These are phyloP conservation scores for Lepisosteus oculatus DNA, from an alignment of 2,113 vertebrate species.

Conservation along the genomic window DNA sequence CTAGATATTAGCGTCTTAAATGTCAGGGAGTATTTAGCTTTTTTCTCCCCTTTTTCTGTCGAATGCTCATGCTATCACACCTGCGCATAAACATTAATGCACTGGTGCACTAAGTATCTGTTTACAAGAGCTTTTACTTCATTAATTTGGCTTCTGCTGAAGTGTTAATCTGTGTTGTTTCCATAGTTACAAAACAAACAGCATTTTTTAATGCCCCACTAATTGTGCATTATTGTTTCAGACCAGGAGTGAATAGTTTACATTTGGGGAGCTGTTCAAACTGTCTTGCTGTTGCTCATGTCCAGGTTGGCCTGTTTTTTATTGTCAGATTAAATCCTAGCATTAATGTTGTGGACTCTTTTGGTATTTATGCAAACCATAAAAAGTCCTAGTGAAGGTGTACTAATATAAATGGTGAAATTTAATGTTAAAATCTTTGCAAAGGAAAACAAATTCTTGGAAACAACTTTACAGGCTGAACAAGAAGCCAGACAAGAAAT, in stretches of 20 bases:
- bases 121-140: conserved; percentile 68
- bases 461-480: no score
- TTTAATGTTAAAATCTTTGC: no score
- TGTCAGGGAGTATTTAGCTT: conserved; percentile 66
- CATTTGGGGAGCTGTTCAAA: not conserved
- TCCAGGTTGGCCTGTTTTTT: not conserved
- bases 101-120: conserved; percentile 66
- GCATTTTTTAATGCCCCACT: conserved; percentile 70
- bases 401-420: no score
- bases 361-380: no score
- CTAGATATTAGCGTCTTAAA: conserved; percentile 76
- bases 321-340: no score
- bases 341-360: no score
- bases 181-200: conserved; percentile 77
- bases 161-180: conserved; percentile 74
- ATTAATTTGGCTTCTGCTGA: conserved; percentile 53
- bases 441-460: no score
- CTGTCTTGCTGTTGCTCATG: not conserved
- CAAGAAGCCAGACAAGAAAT: no score
- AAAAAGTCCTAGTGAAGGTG: no score
- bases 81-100: conserved; percentile 67
- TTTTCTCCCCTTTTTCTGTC: conserved; percentile 44
- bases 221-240: conserved; percentile 78
- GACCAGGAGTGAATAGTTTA: conserved; percentile 20
- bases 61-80: conserved; percentile 56